Conservation (phyloP, 2,888 invertebrate genomes). For the Tachina grossa region DNA sequence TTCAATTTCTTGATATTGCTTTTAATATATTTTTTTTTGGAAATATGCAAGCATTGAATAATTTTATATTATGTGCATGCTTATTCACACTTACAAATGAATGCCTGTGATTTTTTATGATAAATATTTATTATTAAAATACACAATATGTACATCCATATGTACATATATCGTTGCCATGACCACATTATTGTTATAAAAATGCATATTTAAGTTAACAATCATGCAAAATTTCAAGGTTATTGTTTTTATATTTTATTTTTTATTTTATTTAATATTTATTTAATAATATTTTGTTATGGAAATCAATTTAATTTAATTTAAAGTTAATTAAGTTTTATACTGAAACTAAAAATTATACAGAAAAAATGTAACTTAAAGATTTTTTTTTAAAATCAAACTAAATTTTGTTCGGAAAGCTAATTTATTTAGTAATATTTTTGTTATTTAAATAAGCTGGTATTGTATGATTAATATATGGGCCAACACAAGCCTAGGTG, state of each 20-base stretch:
- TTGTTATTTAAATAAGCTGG: no score
- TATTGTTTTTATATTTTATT: neutral
- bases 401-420: no score
- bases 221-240: slow-evolving; percentile 48
- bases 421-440: no score
- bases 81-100: neutral
- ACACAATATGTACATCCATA: neutral
- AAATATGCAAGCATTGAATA: slow-evolving; percentile 19
- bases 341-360: neutral
- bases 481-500: no score
- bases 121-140: slow-evolving; percentile 48
- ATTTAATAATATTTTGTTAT: slow-evolving; percentile 7
- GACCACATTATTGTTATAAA: slow-evolving; percentile 21
- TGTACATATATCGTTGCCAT: neutral
- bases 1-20: slow-evolving; percentile 18
- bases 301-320: slow-evolving; percentile 16
- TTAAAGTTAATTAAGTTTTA: slow-evolving; percentile 19
- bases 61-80: neutral
- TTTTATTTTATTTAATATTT: slow-evolving; percentile 10
- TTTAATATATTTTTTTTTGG: slow-evolving; percentile 1
- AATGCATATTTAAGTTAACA: slow-evolving; percentile 13
- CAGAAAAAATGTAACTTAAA: neutral
- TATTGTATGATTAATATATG: no score
- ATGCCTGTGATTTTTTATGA: slow-evolving; percentile 11
- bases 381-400: no score